Base-by-base conservation (phyloP, 1,140 invertebrate genomes). In the Trichonephila inaurata region DNA sequence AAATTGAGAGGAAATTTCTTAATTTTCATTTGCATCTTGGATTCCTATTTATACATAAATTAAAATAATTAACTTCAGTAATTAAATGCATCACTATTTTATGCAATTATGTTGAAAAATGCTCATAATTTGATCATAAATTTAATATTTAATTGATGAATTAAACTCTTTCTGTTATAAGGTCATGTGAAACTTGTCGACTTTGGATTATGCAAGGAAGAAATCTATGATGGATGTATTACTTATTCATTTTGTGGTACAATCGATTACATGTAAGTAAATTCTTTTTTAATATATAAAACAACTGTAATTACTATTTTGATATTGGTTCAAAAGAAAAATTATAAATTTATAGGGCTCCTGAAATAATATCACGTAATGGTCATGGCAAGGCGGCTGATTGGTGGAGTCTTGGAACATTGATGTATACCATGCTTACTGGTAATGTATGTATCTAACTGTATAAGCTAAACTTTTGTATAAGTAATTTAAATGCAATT, bases 241-340 rank as follows among this genome's bases (percentile, higher is more conserved):
- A 99, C 99, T 81, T 98, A 99, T 96, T 99, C 99, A 94, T 99
- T 99, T 96, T 99, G 99, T 96, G 99, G 99, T 94, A 99, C 99
- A 83, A 99, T 99, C 96, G 99, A 99, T 96, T 99, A 99, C 96
- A 99, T 99, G 98, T 98, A 97, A 97, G 98, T 60, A 10, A 51
- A 1, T 60, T 69, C 10, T 69, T 14, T 8, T 24, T 69, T 90
- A 94, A 88, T 51, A 51, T 7, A 7, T 51, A 10, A 10, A 51
- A 51, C 0, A 10, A 51, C 10, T 51, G 7, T 51, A 51, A 51
- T 51, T 40, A 40, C 33, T 40, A 1, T 40, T 40, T 40, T 40
- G 33, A 51, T 51, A 10, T 51, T 51, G 0, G 7, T 51, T 51
- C 5, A 51, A 51, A 51, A 12, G 51, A 51, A 51, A 51, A 51